Conservation (phyloP, 1,140 invertebrate species). For the Brachionus rubens region DNA sequence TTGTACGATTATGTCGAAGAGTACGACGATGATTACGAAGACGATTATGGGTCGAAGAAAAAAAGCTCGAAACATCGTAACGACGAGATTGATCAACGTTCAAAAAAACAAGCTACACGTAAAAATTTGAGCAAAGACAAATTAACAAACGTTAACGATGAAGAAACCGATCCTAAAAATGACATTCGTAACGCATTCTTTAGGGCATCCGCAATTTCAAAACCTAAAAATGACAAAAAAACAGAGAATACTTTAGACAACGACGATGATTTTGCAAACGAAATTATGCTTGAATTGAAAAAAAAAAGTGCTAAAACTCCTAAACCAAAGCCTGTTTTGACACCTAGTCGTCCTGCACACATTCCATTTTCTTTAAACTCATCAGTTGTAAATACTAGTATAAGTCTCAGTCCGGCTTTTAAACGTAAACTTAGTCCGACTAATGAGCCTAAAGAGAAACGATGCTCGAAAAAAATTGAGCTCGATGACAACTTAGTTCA, state of each 20-base stretch:
- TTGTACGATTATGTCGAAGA: slow-evolving; percentile 38
- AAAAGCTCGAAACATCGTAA: slow-evolving; percentile 2
- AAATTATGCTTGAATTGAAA: slow-evolving; percentile 40
- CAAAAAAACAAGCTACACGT: background rate
- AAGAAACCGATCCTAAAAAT: slow-evolving; percentile 15
- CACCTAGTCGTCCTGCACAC: background rate
- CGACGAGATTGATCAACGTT: background rate
- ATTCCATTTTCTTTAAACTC: slow-evolving; percentile 15
- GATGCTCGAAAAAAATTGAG: slow-evolving; percentile 41
- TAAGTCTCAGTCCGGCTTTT: background rate
- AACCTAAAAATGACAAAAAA: slow-evolving; percentile 41
- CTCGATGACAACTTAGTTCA: slow-evolving; percentile 38
- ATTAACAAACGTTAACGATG: background rate
- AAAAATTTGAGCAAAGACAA: slow-evolving; percentile 36
- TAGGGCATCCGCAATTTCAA: background rate
- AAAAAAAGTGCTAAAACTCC: slow-evolving; percentile 4
- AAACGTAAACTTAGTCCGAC: slow-evolving; percentile 30
- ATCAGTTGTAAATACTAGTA: slow-evolving; percentile 5
- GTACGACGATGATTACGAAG: slow-evolving; percentile 14
- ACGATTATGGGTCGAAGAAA: background rate
- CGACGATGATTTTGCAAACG: slow-evolving; percentile 39
- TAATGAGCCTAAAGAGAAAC: background rate
- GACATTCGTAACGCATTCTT: slow-evolving; percentile 24
- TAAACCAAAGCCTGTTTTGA: background rate
- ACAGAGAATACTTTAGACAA: background rate